Conservation (phyloP, 2,888 invertebrate species). For the Parnassius mnemosyne region DNA sequence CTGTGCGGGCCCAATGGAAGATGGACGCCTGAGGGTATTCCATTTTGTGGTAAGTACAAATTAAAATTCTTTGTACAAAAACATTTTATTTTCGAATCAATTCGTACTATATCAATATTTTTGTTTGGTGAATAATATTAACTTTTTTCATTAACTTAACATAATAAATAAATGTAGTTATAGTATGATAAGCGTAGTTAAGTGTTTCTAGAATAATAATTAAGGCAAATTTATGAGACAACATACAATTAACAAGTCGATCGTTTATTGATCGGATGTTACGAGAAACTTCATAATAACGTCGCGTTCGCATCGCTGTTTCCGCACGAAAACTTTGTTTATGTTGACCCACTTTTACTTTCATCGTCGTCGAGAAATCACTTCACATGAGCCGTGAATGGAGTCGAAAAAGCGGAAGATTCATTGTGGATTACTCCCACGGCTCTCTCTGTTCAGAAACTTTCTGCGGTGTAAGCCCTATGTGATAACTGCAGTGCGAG, state of each 20-base stretch:
- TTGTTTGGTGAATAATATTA: too few species aligned
- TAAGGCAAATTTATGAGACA: too few species aligned
- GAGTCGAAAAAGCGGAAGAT: constrained; percentile 69
- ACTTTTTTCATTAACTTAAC: too few species aligned
- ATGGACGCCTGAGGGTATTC: constrained; percentile 95
- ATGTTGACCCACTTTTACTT: constrained; percentile 74
- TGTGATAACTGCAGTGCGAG: constrained; percentile 25
- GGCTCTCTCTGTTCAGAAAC: constrained; percentile 56
- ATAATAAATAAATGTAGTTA: too few species aligned
- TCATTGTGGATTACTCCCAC: constrained; percentile 64
- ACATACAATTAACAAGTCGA: neutral
- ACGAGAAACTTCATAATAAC: constrained; percentile 30
- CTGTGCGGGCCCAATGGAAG: constrained; percentile 86
- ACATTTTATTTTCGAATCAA: too few species aligned
- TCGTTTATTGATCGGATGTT: constrained; percentile 15
- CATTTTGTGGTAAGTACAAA: constrained; percentile 93
- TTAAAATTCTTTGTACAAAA: too few species aligned
- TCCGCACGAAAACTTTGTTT: constrained; percentile 41
- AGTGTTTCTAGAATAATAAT: too few species aligned
- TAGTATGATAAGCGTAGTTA: too few species aligned
- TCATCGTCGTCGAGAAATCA: constrained; percentile 67
- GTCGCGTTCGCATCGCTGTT: constrained; percentile 29
- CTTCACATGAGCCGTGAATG: constrained; percentile 68
- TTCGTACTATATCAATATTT: too few species aligned
- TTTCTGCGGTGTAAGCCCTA: constrained; percentile 37